phyloP scores from a whole-genome alignment of 2,113 vertebrate genomes.

The Casuarius casuarius region DNA sequence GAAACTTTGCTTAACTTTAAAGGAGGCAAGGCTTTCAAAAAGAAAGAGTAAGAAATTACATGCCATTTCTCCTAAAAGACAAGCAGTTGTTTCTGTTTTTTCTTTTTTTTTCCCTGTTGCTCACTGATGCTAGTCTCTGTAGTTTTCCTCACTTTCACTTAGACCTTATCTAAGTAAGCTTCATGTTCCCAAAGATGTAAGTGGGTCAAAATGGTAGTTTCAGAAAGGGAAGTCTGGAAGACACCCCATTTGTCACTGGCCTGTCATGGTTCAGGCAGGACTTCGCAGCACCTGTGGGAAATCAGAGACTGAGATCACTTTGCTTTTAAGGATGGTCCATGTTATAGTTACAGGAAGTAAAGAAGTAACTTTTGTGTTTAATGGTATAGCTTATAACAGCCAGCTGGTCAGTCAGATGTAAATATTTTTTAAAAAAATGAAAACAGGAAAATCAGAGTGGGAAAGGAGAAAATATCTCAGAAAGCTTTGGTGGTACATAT shows the following conservation, averaged over 20 bases:
- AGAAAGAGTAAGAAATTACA: neutral
- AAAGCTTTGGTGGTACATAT: neutral
- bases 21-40: neutral
- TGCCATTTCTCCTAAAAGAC: neutral
- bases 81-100: neutral
- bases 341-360: neutral
- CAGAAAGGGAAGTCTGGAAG: neutral
- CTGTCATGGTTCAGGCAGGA: neutral
- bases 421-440: neutral
- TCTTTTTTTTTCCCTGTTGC: accelerated
- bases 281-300: neutral
- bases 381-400: neutral
- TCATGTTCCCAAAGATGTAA: neutral
- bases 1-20: neutral
- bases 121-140: neutral
- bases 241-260: neutral
- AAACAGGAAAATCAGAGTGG: neutral
- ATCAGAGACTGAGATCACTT: neutral
- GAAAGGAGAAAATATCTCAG: neutral
- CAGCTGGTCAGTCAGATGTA: neutral
- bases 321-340: neutral
- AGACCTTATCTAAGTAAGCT: neutral
- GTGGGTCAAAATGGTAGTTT: neutral
- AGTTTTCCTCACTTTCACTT: neutral
- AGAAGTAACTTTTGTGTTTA: neutral